These are phyloP conservation scores for Leptopilina myrica DNA, from an alignment of 2,888 invertebrate species.

Conservation along the genomic window DNA sequence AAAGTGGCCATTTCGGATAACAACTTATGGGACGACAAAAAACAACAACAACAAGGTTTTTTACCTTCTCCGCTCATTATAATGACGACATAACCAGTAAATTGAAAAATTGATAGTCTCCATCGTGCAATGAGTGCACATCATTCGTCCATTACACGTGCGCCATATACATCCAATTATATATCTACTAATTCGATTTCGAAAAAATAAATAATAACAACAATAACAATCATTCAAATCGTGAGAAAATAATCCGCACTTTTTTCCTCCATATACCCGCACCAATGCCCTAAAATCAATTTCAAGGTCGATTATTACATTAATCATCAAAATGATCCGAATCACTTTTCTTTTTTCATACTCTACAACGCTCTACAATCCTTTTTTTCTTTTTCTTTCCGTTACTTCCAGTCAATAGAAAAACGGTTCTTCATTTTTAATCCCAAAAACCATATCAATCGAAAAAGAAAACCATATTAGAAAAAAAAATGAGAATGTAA, in stretches of 20 bases:
- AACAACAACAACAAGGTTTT: not conserved
- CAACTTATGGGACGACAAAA: no score
- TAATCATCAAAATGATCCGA: not conserved
- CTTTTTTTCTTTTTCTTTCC: not conserved
- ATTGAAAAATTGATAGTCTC: slow-evolving; percentile 24
- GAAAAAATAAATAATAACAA: not conserved
- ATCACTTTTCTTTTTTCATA: not conserved
- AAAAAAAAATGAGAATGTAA: no score
- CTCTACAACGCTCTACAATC: not conserved
- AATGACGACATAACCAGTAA: slow-evolving; percentile 9
- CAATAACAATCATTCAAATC: not conserved
- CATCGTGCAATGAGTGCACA: not conserved
- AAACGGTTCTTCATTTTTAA: not conserved
- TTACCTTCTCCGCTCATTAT: slow-evolving; percentile 22
- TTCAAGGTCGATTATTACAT: slow-evolving; percentile 15
- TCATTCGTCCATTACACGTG: not conserved
- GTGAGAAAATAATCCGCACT: slow-evolving; percentile 17
- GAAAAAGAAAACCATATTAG: no score
- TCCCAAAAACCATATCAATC: no score
- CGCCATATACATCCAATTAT: not conserved
- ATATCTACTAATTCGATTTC: not conserved
- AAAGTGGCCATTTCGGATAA: slow-evolving; percentile 43
- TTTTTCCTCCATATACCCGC: not conserved
- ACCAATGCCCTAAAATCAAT: not conserved
- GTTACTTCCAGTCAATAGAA: not conserved